A percentile compares a stretch with the other conserved stretches of the same genome.
phyloP scores from a whole-genome alignment of 2,888 invertebrate genomes.

The Luperina nickerlii region DNA sequence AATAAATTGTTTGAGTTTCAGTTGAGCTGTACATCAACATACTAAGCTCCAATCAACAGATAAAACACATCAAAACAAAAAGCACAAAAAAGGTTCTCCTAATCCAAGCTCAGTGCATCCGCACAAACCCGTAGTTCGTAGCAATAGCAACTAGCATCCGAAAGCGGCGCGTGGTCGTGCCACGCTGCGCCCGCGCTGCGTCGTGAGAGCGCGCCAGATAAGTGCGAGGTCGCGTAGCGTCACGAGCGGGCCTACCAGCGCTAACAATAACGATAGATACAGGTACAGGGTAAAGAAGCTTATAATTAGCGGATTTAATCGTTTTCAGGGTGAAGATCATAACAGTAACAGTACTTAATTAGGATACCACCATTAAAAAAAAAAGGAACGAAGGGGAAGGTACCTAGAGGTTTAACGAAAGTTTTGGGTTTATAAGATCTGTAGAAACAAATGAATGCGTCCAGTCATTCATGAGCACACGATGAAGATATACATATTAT shows the following conservation, averaged over 20 bases:
- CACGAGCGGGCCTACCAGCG: constrained; percentile 78
- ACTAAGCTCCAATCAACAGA: neutral
- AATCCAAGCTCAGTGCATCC: constrained; percentile 60
- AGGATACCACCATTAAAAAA: neutral
- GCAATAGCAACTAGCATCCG: constrained; percentile 75
- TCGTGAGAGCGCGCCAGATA: constrained; percentile 88
- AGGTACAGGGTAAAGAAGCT: constrained; percentile 17
- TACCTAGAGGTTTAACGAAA: neutral
- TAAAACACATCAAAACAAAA: neutral
- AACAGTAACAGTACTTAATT: neutral
- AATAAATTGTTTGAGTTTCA: neutral
- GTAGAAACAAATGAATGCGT: neutral
- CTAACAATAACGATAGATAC: constrained; percentile 61
- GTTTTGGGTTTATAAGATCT: neutral
- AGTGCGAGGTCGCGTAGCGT: constrained; percentile 87
- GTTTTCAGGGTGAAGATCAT: neutral
- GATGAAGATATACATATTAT: too few species aligned
- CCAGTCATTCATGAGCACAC: neutral
- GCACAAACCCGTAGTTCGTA: constrained; percentile 72
- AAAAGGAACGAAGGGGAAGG: neutral
- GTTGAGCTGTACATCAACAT: neutral
- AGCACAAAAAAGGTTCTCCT: constrained; percentile 27
- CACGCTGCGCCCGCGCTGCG: constrained; percentile 76
- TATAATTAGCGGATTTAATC: constrained; percentile 52
- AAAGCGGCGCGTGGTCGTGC: constrained; percentile 80